Evolutionary conservation across 2,797 vertebrate genomes (phyloP).

Genomic region (Thaleichthys pacificus): DNA sequence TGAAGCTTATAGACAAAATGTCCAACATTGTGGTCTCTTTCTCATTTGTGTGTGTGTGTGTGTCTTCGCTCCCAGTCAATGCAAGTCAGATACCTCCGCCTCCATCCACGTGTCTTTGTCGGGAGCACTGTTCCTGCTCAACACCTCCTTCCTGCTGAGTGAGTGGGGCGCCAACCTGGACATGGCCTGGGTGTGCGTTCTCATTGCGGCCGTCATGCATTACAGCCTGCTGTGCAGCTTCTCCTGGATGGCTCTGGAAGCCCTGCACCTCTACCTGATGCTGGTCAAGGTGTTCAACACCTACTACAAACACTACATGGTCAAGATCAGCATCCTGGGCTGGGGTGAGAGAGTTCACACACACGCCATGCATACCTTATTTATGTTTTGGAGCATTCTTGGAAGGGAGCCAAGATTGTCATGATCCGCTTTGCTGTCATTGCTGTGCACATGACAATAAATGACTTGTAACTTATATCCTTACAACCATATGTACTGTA

Average conservation of each 20-base stretch:
- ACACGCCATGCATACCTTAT: background rate
- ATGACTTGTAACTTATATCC: too few species aligned
- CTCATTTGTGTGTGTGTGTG: background rate
- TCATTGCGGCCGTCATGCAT: slow-evolving; percentile 71
- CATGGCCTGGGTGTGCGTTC: slow-evolving; percentile 50
- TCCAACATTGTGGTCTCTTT: background rate
- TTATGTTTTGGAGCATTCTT: too few species aligned
- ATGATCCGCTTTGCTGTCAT: background rate
- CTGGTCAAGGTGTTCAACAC: slow-evolving; percentile 81
- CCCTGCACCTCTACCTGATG: slow-evolving; percentile 82
- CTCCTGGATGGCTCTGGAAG: slow-evolving; percentile 84
- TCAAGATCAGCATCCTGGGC: slow-evolving; percentile 77
- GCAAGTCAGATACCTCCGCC: slow-evolving; percentile 43
- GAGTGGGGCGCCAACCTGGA: slow-evolving; percentile 33
- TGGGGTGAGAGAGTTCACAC: slow-evolving; percentile 77
- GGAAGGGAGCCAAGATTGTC: background rate
- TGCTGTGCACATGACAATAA: too few species aligned
- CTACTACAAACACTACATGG: slow-evolving; percentile 76
- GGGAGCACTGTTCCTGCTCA: slow-evolving; percentile 73
- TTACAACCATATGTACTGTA: background rate
- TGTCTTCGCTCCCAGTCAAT: background rate
- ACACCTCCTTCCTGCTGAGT: slow-evolving; percentile 72
- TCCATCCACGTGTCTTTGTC: slow-evolving; percentile 78
- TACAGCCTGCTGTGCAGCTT: slow-evolving; percentile 82
- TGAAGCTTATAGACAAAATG: background rate